Evolutionary conservation across 2,797 vertebrate genomes (phyloP).

Genomic region (Psittacula echo): DNA sequence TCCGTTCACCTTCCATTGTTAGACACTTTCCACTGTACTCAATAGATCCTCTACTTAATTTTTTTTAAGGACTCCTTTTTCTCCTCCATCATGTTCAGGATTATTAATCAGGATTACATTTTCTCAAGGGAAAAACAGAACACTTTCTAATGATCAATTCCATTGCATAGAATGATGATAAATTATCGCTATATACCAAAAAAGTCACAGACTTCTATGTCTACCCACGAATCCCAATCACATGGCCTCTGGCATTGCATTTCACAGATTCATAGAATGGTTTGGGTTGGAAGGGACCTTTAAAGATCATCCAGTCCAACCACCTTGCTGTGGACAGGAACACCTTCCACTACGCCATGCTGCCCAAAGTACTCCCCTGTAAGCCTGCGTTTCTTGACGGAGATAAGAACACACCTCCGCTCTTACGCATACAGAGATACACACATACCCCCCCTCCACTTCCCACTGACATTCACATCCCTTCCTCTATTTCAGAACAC

Average conservation of each 20-base stretch:
- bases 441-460: not conserved
- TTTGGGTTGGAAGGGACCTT: not conserved
- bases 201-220: not conserved
- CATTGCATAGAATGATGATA: not conserved
- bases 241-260: not conserved
- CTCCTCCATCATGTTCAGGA: not conserved
- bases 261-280: not conserved
- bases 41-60: not conserved
- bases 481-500: not conserved
- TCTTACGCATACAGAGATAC: not conserved
- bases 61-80: not conserved
- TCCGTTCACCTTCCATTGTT: not conserved
- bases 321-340: not conserved
- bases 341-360: not conserved
- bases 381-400: not conserved
- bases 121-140: not conserved
- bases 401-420: not conserved
- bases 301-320: not conserved
- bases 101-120: not conserved
- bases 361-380: not conserved
- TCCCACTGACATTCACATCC: not conserved
- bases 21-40: not conserved
- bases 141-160: not conserved
- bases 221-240: not conserved
- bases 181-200: not conserved